These are phyloP conservation scores for Dastarcus helophoroides DNA, from an alignment of 2,888 invertebrate species.

Conservation along the genomic window DNA sequence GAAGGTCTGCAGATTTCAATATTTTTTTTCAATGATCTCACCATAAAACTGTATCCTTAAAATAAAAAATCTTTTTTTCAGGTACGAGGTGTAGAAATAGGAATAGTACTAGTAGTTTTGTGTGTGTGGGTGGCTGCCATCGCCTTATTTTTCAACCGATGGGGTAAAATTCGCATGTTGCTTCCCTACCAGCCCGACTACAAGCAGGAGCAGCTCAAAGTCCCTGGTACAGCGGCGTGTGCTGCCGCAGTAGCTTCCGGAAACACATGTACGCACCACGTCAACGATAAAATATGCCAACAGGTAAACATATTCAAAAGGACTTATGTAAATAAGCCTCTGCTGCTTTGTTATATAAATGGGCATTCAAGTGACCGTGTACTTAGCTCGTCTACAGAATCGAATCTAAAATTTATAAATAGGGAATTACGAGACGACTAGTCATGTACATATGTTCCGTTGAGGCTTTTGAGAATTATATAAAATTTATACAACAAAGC, in stretches of 20 bases:
- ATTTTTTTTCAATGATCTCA: not conserved
- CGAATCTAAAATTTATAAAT: no score
- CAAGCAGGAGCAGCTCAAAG: constrained; percentile 73
- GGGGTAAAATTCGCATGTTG: constrained; percentile 85
- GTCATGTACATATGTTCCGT: no score
- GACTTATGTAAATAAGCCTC: no score
- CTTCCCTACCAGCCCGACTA: constrained; percentile 86
- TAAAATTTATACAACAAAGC: no score
- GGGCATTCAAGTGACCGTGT: no score
- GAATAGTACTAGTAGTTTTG: constrained; percentile 72
- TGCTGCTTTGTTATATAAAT: no score
- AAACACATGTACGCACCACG: constrained; percentile 46
- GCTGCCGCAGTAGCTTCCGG: constrained; percentile 43
- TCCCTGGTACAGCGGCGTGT: constrained; percentile 60
- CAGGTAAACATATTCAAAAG: no score
- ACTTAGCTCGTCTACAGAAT: no score
- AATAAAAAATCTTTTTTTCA: constrained; percentile 31
- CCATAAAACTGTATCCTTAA: not conserved
- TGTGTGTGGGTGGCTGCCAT: constrained; percentile 81
- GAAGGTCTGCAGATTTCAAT: no score
- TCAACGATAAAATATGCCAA: constrained; percentile 45
- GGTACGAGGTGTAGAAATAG: constrained; percentile 85
- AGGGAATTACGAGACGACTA: no score
- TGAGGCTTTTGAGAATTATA: no score
- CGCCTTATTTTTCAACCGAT: constrained; percentile 75